Conservation (phyloP, 2,113 vertebrate species). For the Delphinapterus leucas region DNA sequence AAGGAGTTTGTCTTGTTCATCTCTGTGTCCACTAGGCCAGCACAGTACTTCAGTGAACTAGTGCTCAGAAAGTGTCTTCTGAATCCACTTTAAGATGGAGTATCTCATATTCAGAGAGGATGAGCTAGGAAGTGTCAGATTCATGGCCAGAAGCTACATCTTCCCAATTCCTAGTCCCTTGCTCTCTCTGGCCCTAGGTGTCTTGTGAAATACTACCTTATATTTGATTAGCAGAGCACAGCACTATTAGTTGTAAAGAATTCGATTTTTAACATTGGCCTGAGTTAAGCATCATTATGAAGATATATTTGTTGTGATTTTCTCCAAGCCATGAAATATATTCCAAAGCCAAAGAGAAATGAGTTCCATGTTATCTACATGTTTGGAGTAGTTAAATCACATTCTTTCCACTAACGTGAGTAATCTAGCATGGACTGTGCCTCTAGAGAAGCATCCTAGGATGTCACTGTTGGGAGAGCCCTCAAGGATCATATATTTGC, state of each 20-base stretch:
- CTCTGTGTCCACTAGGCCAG: background rate
- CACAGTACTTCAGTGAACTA: background rate
- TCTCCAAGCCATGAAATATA: background rate
- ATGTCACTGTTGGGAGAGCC: background rate
- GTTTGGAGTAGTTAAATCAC: slow-evolving; percentile 8
- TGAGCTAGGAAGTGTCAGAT: background rate
- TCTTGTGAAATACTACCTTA: background rate
- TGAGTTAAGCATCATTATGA: background rate
- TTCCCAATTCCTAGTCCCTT: background rate
- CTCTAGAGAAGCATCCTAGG: background rate
- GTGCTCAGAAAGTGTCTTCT: background rate
- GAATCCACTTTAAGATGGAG: background rate
- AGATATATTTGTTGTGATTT: slow-evolving; percentile 47
- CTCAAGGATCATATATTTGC: background rate
- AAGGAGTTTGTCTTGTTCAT: background rate
- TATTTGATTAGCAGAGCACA: background rate
- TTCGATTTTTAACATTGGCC: background rate
- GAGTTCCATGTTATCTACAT: background rate
- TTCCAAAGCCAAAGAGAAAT: slow-evolving; percentile 16
- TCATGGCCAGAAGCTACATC: background rate
- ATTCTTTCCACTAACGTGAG: background rate
- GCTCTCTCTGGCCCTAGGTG: background rate
- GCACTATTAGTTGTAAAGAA: background rate
- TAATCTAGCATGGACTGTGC: background rate
- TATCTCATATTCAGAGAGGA: background rate